These are phyloP conservation scores for Poeciliopsis presidionis DNA, from an alignment of 2,797 vertebrate genomes.

Conservation along the genomic window DNA sequence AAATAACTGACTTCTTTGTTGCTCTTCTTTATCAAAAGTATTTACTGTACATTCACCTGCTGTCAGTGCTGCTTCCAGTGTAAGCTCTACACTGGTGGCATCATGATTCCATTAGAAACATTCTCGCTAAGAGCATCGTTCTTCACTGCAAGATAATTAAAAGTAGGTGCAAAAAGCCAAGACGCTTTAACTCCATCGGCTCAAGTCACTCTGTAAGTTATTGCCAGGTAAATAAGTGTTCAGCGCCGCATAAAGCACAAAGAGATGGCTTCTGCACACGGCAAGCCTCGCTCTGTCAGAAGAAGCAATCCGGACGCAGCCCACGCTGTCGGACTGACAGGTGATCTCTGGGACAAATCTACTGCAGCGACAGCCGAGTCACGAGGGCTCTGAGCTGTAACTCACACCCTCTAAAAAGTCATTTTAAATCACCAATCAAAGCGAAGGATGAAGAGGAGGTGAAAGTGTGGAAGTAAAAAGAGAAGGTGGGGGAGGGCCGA, in stretches of 20 bases:
- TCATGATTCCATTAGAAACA: not conserved
- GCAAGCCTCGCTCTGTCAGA: not conserved
- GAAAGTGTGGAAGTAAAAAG: conserved; percentile 27
- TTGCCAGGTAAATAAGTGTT: not conserved
- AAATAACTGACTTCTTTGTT: not conserved
- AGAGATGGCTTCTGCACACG: not conserved
- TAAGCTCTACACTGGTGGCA: not conserved
- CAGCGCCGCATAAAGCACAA: not conserved
- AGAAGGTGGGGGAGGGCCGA: not conserved
- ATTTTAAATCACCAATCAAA: conserved; percentile 16
- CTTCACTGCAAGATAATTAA: not conserved
- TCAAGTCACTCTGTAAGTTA: not conserved
- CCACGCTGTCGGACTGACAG: conserved; percentile 20
- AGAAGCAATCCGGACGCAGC: not conserved
- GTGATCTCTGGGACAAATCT: not conserved
- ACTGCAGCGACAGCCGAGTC: conserved; percentile 7
- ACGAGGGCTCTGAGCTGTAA: conserved; percentile 5
- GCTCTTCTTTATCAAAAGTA: not conserved
- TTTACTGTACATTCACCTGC: not conserved
- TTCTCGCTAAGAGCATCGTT: not conserved
- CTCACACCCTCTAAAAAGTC: conserved; percentile 16
- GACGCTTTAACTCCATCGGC: not conserved
- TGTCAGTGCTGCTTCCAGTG: not conserved
- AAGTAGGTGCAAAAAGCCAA: not conserved
- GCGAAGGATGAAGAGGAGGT: conserved; percentile 22